Evolutionary conservation across 2,113 vertebrate species (phyloP).

Genomic region (Corynorhinus townsendii): DNA sequence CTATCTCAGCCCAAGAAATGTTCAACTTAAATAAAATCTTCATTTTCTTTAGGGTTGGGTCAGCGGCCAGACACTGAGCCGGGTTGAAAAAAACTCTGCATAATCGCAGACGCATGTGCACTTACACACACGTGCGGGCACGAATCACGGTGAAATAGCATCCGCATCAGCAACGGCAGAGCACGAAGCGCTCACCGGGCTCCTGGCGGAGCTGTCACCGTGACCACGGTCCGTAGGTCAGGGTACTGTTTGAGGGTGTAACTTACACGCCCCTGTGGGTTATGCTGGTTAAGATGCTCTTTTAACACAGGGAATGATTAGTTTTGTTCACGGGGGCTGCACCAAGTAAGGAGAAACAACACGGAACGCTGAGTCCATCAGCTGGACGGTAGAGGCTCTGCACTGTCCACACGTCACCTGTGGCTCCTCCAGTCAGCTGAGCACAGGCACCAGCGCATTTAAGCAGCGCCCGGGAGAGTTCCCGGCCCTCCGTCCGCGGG

Average conservation of each 20-base stretch:
- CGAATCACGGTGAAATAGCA: background rate
- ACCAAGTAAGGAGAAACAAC: background rate
- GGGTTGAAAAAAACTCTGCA: background rate
- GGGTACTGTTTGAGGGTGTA: rapidly evolving
- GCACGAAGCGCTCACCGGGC: rapidly evolving
- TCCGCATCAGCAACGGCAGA: background rate
- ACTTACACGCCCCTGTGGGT: background rate
- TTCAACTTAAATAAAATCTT: background rate
- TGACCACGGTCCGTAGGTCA: background rate
- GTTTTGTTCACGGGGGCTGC: background rate
- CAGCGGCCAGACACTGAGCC: background rate
- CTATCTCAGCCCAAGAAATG: background rate
- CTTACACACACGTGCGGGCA: rapidly evolving
- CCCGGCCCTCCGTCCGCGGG: rapidly evolving
- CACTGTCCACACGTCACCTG: background rate
- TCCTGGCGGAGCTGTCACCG: background rate
- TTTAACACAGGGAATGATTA: slow-evolving; percentile 17
- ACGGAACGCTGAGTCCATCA: background rate
- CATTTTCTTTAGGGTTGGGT: background rate
- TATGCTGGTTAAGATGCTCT: slow-evolving; percentile 31
- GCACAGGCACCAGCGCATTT: background rate
- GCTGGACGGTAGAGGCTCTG: background rate
- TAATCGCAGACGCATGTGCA: rapidly evolving
- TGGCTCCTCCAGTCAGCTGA: background rate
- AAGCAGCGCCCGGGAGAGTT: rapidly evolving